Conservation (phyloP, 2,888 invertebrate genomes). For the Plagiodera versicolora region DNA sequence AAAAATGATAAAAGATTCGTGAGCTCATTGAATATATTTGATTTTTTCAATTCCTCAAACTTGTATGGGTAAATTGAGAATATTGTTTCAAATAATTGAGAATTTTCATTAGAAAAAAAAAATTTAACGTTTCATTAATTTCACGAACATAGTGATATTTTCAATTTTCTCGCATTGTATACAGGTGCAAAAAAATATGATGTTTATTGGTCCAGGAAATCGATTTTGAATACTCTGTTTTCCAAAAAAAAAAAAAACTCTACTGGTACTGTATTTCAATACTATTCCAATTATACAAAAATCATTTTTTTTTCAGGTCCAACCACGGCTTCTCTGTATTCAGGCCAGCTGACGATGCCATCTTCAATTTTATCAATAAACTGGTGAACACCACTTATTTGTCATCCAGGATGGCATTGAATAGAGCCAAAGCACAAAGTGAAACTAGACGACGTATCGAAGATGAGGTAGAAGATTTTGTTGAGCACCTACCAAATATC, state of each 20-base stretch:
- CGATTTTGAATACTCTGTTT: no score
- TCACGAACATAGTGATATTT: no score
- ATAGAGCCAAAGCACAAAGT: conserved; percentile 33
- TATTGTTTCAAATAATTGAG: no score
- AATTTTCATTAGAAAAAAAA: no score
- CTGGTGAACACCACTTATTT: conserved; percentile 38
- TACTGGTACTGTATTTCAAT: not conserved
- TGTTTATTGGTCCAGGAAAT: no score
- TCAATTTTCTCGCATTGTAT: no score
- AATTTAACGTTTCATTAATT: no score
- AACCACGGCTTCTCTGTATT: conserved; percentile 30
- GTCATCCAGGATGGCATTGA: conserved; percentile 37
- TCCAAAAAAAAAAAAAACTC: not conserved
- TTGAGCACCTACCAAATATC: conserved; percentile 29
- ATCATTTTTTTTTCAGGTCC: conserved; percentile 21
- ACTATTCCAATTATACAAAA: not conserved
- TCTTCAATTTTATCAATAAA: conserved; percentile 38
- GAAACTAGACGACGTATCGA: conserved; percentile 33
- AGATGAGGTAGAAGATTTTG: conserved; percentile 33
- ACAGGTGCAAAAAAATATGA: no score
- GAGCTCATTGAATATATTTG: no score
- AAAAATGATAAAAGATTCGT: no score
- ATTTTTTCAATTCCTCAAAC: no score
- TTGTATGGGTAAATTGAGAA: no score
- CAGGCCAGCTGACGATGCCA: conserved; percentile 36